These are phyloP conservation scores for Troides helena DNA, from an alignment of 2,888 invertebrate genomes.

Conservation along the genomic window DNA sequence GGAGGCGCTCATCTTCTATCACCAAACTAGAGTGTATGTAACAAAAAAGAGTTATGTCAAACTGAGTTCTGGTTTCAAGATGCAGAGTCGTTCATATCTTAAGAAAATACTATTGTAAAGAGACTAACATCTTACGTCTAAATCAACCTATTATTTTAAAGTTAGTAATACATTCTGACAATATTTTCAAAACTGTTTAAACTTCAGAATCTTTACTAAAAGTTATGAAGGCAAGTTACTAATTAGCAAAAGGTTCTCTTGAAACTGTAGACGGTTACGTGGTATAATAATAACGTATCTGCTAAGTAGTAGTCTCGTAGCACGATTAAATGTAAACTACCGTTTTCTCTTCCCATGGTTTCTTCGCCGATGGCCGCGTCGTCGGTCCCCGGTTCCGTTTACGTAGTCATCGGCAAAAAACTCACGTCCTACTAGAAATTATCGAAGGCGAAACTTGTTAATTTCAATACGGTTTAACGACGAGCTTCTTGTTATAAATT, in stretches of 20 bases:
- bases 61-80: too few species aligned
- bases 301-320: constrained; percentile 8
- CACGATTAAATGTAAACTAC: constrained; percentile 13
- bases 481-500: constrained; percentile 2
- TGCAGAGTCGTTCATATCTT: too few species aligned
- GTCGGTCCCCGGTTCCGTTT: constrained; percentile 44
- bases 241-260: constrained; percentile 22
- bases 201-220: too few species aligned
- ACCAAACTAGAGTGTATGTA: too few species aligned
- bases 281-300: constrained; percentile 16
- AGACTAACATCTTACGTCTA: too few species aligned
- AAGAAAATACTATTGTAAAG: too few species aligned
- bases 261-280: background rate
- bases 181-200: too few species aligned
- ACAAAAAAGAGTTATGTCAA: too few species aligned
- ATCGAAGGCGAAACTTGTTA: constrained; percentile 44
- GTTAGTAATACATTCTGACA: too few species aligned
- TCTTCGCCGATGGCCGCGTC: constrained; percentile 46
- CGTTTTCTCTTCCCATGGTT: constrained; percentile 66
- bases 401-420: constrained; percentile 43
- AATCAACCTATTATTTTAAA: too few species aligned
- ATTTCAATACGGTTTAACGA: constrained; percentile 26
- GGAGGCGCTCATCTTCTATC: too few species aligned
- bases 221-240: background rate
- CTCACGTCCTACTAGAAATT: constrained; percentile 41